Base-by-base conservation (phyloP, 2,797 vertebrate species). In the Chiroxiphia lanceolata region DNA sequence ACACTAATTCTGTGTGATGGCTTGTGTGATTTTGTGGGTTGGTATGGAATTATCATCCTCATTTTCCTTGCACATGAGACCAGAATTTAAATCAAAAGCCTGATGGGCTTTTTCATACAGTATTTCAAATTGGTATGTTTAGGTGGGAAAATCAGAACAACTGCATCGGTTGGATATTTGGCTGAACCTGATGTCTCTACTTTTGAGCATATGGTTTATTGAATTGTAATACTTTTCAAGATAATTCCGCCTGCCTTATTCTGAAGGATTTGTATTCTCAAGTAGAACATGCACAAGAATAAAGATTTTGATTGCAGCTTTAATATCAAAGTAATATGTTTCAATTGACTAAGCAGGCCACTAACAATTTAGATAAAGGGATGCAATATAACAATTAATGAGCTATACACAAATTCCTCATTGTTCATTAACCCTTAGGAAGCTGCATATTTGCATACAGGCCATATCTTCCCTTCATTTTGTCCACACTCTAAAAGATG, bases 281-380 rank as follows among this genome's bases (percentile, higher is more conserved):
- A 96, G 92, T 94, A 96, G 92, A 97, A 96, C 87, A 93, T 94
- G 86, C 74, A 92, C 81, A 95, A 95, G 96, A 97, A 97, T 94
- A 97, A 98, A 97, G 94, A 93, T 95, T 96, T 96, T 94, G 80
- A 93, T 96, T 96, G 83, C 88, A 95, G 96, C 83, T 97, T 97
- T 97, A 97, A 96, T 97, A 98, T 97, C 95, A 97, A 97, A 97
- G 90, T 96, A 97, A 93, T 97, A 95, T 57, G 94, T 98, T 97
- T 97, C 96, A 97, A 97, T 95, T 94, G 94, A 97, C 95, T 97
- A 98, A 97, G 93, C 96, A 96, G 96, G 65, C 90, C 93, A 96
- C 95, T 95, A 97, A 97, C 95, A 97, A 96, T 97, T 98, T 96
- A 97, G 95, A 97, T 97, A 97, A 97, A 97, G 96, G 93, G 71